Conservation (phyloP, 2,113 vertebrate species). For the Paradoxurus hermaphroditus region DNA sequence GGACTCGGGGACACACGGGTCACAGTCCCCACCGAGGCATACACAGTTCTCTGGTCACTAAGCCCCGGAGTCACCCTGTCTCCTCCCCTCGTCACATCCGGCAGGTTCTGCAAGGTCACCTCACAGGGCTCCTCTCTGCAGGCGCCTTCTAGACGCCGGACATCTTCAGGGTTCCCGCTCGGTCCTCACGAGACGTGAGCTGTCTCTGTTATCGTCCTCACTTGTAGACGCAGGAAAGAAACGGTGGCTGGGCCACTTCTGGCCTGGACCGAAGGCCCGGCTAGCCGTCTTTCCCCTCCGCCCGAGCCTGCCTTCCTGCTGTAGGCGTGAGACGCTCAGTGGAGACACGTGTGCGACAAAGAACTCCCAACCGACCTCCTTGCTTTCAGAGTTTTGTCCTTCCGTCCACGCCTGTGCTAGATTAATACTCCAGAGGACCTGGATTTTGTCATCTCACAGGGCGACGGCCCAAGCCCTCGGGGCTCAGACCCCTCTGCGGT, state of each 20-base stretch:
- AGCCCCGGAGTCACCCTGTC: neutral
- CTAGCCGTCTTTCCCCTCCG: rapidly evolving
- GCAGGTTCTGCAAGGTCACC: neutral
- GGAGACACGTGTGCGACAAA: no score
- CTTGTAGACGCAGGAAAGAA: neutral
- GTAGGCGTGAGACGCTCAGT: neutral
- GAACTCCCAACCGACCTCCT: neutral
- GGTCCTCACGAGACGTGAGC: rapidly evolving
- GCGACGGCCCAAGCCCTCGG: neutral
- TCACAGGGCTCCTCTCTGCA: neutral
- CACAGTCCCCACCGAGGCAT: rapidly evolving
- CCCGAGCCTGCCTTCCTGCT: neutral
- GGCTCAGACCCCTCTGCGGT: neutral
- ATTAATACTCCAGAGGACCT: neutral
- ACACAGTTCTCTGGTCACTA: neutral
- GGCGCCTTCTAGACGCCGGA: rapidly evolving
- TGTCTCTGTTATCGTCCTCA: rapidly evolving
- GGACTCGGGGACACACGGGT: rapidly evolving
- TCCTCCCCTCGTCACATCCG: neutral
- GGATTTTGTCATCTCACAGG: neutral
- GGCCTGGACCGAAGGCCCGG: rapidly evolving
- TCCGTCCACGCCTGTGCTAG: neutral
- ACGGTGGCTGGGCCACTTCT: rapidly evolving
- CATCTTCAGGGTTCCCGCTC: neutral
- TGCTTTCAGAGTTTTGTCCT: neutral